These are phyloP conservation scores for Edolisoma coerulescens DNA, from an alignment of 2,113 vertebrate species.

Conservation along the genomic window DNA sequence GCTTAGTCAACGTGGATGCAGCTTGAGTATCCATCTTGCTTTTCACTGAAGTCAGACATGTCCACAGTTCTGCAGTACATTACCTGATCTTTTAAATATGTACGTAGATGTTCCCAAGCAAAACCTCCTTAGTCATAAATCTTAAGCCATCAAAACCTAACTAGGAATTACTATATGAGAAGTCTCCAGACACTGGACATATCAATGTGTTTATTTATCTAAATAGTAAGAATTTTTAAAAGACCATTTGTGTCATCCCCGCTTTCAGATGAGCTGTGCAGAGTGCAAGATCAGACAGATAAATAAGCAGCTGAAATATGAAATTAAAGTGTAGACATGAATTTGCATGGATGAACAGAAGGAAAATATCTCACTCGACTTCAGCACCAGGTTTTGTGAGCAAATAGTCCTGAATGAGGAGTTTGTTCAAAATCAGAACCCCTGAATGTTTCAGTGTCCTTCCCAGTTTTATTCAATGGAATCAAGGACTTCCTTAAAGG, in stretches of 20 bases:
- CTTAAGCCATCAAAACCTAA: neutral
- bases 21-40: neutral
- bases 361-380: neutral
- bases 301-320: neutral
- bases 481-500: neutral
- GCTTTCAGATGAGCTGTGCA: neutral
- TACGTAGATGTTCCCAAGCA: neutral
- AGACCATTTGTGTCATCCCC: neutral
- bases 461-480: neutral
- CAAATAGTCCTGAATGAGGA: neutral
- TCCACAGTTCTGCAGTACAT: constrained; percentile 12
- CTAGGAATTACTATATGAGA: neutral
- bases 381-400: neutral
- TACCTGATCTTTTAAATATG: neutral
- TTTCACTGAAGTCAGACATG: constrained; percentile 22
- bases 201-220: neutral
- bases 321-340: neutral
- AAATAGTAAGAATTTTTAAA: neutral
- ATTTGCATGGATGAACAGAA: neutral
- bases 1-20: rapidly evolving
- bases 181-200: neutral
- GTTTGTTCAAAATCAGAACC: neutral
- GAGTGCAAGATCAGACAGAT: neutral
- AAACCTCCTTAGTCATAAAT: neutral
- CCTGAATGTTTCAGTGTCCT: neutral